Percentiles rank a stretch among this genome's conserved stretches.
Conservation (phyloP, 2,797 vertebrate species). For the Gallinago stenura region DNA sequence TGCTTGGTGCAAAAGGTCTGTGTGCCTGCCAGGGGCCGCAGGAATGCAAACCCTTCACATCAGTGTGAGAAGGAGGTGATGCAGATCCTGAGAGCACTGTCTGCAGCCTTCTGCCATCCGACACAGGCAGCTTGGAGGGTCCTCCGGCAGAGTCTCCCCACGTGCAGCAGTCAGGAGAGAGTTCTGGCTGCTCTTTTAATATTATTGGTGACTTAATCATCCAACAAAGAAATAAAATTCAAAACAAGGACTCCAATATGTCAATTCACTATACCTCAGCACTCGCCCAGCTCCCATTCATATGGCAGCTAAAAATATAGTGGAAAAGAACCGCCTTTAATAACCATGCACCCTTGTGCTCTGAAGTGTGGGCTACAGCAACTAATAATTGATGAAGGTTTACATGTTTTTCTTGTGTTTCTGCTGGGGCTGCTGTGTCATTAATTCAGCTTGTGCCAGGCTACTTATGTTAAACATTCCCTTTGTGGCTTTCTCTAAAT, state of each 20-base stretch:
- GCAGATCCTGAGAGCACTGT: neutral
- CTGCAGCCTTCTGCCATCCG: neutral
- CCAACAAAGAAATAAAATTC: constrained; percentile 1
- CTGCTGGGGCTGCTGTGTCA: constrained; percentile 64
- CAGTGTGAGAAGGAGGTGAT: neutral
- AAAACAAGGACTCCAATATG: neutral
- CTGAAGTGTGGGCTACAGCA: constrained; percentile 42
- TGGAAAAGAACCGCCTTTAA: constrained; percentile 59
- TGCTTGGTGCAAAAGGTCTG: neutral
- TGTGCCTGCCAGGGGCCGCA: neutral
- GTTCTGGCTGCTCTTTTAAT: neutral
- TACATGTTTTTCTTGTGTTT: constrained; percentile 76
- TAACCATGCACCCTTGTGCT: constrained; percentile 31
- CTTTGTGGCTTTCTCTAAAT: constrained; percentile 74
- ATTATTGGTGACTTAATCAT: neutral
- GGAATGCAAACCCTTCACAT: neutral
- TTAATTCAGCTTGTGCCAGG: constrained; percentile 74
- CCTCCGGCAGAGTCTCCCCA: neutral
- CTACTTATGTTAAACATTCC: constrained; percentile 75
- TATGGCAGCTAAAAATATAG: constrained; percentile 22
- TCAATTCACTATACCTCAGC: constrained; percentile 47
- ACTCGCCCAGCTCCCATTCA: constrained; percentile 24
- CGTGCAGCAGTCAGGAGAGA: rapidly evolving
- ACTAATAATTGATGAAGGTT: constrained; percentile 68
- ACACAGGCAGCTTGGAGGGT: neutral